A percentile compares a stretch with the other conserved stretches of the same genome.
Evolutionary conservation across 2,888 invertebrate genomes (phyloP).

Genomic region (Empis stercorea): DNA sequence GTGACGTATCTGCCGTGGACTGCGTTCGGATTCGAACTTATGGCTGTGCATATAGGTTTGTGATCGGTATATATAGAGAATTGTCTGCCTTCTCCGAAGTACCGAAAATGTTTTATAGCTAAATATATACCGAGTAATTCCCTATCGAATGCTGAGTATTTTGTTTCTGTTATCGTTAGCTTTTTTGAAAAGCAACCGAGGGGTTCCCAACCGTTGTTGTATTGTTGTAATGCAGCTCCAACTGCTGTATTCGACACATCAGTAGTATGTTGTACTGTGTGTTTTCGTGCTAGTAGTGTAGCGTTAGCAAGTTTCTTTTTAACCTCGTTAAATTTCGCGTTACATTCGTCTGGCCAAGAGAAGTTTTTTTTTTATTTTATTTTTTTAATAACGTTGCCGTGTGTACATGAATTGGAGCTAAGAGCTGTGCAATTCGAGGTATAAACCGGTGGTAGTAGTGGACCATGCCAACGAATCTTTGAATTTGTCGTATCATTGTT

Average conservation of each 20-base stretch:
- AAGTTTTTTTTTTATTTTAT: not conserved
- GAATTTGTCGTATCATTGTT: too few relatives aligned
- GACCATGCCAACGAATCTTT: too few relatives aligned
- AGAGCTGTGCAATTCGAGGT: not conserved
- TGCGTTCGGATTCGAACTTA: not conserved
- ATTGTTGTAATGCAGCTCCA: constrained; percentile 19
- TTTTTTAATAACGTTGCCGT: not conserved
- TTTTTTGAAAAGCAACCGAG: constrained; percentile 27
- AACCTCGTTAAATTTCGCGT: not conserved
- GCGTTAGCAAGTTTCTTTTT: not conserved
- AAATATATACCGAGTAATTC: too few relatives aligned
- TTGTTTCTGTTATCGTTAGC: constrained; percentile 17
- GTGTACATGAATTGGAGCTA: too few relatives aligned
- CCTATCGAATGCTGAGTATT: too few relatives aligned
- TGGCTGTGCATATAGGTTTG: constrained; percentile 7
- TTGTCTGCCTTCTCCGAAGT: too few relatives aligned
- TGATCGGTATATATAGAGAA: constrained; percentile 27
- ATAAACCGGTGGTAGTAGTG: not conserved
- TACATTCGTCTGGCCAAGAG: not conserved
- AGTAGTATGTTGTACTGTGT: not conserved
- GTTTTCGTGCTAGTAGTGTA: not conserved
- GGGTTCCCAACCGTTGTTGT: constrained; percentile 20
- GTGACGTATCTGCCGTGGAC: too few relatives aligned
- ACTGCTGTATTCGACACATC: constrained; percentile 6
- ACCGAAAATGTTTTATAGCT: too few relatives aligned